Evolutionary conservation across 2,888 invertebrate species (phyloP).

Genomic region (Drosophila tripunctata): DNA sequence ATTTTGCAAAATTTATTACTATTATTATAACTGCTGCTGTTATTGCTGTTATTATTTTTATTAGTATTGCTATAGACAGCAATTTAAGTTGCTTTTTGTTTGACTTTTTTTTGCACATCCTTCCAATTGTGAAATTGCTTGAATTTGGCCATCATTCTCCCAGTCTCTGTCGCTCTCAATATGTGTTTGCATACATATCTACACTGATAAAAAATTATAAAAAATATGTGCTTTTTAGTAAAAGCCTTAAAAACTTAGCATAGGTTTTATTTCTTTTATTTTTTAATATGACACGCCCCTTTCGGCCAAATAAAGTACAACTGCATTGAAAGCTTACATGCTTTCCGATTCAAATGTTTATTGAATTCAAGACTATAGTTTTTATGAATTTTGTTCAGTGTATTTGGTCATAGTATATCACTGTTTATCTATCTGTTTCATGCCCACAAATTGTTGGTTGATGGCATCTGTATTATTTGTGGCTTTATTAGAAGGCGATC

Average conservation of each 20-base stretch:
- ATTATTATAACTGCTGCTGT: neutral
- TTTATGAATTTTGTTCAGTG: too few relatives aligned
- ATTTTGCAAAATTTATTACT: neutral
- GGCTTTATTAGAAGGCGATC: slow-evolving; percentile 27
- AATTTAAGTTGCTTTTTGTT: neutral
- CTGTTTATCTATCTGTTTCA: neutral
- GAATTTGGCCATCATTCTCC: neutral
- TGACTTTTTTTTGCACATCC: neutral
- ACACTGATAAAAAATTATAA: too few relatives aligned
- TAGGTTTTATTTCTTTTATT: too few relatives aligned
- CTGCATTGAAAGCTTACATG: too few relatives aligned
- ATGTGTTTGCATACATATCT: too few relatives aligned
- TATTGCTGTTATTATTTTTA: neutral
- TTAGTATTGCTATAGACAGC: slow-evolving; percentile 5
- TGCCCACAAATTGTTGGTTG: neutral
- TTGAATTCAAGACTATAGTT: too few relatives aligned
- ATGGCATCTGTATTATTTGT: slow-evolving; percentile 3
- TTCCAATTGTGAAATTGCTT: neutral
- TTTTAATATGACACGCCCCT: too few relatives aligned
- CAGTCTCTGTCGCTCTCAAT: neutral
- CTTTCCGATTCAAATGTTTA: too few relatives aligned
- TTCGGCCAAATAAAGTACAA: too few relatives aligned
- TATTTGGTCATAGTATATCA: neutral
- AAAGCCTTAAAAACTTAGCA: too few relatives aligned
- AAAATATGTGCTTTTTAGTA: too few relatives aligned